Evolutionary conservation across 2,888 invertebrate genomes (phyloP), one percentile per base, ranked within the genome.

Genomic region (Zaprionus obscuricornis): DNA sequence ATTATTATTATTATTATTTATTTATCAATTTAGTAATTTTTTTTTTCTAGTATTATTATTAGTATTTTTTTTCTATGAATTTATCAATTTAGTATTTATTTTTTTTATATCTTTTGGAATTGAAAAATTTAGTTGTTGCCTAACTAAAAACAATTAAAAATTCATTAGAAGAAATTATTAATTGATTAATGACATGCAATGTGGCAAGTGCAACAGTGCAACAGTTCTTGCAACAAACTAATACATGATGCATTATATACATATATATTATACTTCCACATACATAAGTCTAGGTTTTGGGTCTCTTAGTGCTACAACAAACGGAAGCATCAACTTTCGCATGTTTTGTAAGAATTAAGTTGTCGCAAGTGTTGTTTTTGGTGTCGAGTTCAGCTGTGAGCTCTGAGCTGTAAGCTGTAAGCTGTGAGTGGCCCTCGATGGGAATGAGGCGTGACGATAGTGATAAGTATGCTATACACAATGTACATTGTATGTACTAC

Each of bases 281-380:
- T 36, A 18, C 22, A 65, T 65, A 66, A 24, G 22, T 27, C 54
- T 11, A 17, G 6, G 34, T 11, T 8, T 36, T 5, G 20, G 17
- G 13, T 22, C 11, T 33, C 17, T 29, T 8, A 42, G 39, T 10
- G 31, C 33, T 47, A 27, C 34, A 33, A 18, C 24, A 10, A 45
- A 26, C 47, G 59, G 39, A 24, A 50, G 49, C 37, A 24, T 55
- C 31, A 29, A 49, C 57, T 58, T 52, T 77, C 56, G 86, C 85
- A 87, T 85, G 87, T 70, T 54, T 46, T 31, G 46, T 49, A 54
- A 72, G 72, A 85, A 85, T 86, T 85, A 85, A 86, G 87, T 87
- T 86, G 87, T 87, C 83, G 73, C 74, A 65, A 68, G 67, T 78
- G 67, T 81, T 71, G 64, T 7, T 10, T 6, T 29, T 29, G 49